Evolutionary conservation across 2,113 vertebrate genomes (phyloP).

Genomic region (Hippopotamus amphibius): DNA sequence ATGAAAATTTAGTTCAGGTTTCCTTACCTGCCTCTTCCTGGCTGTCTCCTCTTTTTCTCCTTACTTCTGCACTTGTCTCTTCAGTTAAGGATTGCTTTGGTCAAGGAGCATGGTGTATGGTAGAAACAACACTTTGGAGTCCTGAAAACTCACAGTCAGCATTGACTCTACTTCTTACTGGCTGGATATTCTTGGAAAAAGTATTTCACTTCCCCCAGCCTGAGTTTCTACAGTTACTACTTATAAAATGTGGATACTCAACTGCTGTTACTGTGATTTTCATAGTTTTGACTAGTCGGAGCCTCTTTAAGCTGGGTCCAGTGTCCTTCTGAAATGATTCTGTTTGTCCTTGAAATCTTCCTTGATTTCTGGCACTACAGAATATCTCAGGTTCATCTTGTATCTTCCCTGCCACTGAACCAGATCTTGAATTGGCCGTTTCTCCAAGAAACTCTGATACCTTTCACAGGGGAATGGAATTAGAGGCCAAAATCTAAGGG

Average conservation of each 20-base stretch:
- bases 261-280: neutral
- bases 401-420: neutral
- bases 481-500: neutral
- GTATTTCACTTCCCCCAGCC: neutral
- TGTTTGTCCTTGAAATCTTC: neutral
- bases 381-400: neutral
- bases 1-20: neutral
- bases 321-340: neutral
- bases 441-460: neutral
- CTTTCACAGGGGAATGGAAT: neutral
- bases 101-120: neutral
- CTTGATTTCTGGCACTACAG: neutral
- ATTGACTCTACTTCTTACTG: neutral
- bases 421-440: neutral
- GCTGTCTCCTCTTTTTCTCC: neutral
- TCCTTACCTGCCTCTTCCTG: neutral
- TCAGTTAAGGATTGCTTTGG: neutral
- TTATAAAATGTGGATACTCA: neutral
- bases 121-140: neutral
- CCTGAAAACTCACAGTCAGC: neutral
- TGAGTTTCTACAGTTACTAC: neutral
- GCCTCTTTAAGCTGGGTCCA: neutral
- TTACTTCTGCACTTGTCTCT: neutral
- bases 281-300: neutral
- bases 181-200: neutral